These are phyloP conservation scores for Synanceia verrucosa DNA, from an alignment of 2,797 vertebrate species.

Conservation along the genomic window DNA sequence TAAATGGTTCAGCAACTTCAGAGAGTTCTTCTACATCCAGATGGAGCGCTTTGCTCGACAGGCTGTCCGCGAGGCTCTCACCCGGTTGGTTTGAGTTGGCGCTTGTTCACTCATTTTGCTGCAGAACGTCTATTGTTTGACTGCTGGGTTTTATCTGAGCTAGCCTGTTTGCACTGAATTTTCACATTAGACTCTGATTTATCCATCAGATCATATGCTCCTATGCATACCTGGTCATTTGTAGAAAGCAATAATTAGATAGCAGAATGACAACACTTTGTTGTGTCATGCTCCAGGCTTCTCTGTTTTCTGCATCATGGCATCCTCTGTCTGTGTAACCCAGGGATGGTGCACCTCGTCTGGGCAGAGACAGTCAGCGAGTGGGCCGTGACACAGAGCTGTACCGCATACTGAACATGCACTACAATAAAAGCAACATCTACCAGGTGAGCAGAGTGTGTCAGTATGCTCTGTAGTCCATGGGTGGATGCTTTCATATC, in stretches of 20 bases:
- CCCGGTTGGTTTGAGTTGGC: conserved; percentile 63
- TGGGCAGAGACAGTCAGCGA: conserved; percentile 68
- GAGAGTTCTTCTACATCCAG: conserved; percentile 90
- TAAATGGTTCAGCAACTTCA: conserved; percentile 90
- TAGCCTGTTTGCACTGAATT: neutral
- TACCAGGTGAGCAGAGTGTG: conserved; percentile 78
- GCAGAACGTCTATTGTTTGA: conserved; percentile 5
- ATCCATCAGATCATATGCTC: neutral
- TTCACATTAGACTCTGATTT: neutral
- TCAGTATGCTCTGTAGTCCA: neutral
- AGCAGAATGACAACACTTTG: neutral
- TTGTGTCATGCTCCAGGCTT: neutral
- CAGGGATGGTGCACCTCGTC: conserved; percentile 68
- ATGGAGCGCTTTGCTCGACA: conserved; percentile 87
- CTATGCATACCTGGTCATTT: neutral
- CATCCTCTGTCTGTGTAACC: conserved; percentile 14
- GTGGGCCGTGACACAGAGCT: conserved; percentile 84
- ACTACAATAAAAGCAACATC: conserved; percentile 87
- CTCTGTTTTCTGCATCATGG: neutral
- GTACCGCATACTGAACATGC: conserved; percentile 86
- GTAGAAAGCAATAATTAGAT: neutral
- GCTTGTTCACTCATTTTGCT: conserved; percentile 17
- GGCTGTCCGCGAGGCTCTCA: conserved; percentile 82
- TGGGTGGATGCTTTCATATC: neutral
- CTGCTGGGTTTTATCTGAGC: neutral